Evolutionary conservation across 2,113 vertebrate genomes (phyloP).

Genomic region (Ovis canadensis): DNA sequence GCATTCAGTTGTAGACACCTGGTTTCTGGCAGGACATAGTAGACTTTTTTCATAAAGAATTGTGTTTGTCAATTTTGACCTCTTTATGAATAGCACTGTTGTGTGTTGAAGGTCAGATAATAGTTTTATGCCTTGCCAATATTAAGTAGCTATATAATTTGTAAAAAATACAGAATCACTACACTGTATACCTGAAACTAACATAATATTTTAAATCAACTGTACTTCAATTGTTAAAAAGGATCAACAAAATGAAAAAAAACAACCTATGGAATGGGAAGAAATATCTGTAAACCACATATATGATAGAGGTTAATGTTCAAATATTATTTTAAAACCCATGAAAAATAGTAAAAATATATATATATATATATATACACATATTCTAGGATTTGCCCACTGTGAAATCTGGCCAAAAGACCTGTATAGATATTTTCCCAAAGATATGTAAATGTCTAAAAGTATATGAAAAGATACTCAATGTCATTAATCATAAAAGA

Average conservation of each 20-base stretch:
- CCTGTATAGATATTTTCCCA: no score
- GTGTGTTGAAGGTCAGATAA: slow-evolving; percentile 70
- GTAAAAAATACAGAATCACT: not conserved
- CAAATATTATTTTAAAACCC: not conserved
- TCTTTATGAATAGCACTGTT: slow-evolving; percentile 64
- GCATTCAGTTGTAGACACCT: not conserved
- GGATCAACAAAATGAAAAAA: not conserved
- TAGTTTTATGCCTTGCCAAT: slow-evolving; percentile 70
- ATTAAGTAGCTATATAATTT: slow-evolving; percentile 73
- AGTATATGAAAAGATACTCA: no score
- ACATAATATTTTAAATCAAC: not conserved
- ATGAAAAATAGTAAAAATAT: not conserved
- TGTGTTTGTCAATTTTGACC: not conserved
- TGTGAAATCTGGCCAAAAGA: no score
- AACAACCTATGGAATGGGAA: not conserved
- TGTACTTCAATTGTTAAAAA: not conserved
- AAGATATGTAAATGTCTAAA: no score
- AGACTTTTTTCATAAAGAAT: not conserved
- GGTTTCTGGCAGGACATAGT: not conserved
- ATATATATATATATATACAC: no score
- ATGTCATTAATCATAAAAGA: no score
- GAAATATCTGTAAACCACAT: not conserved
- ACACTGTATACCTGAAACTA: not conserved
- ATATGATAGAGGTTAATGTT: not conserved
- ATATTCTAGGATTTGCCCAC: no score